Base-by-base conservation (phyloP, 92 coral and sea anemone species). In the Phenganax stokvisi region DNA sequence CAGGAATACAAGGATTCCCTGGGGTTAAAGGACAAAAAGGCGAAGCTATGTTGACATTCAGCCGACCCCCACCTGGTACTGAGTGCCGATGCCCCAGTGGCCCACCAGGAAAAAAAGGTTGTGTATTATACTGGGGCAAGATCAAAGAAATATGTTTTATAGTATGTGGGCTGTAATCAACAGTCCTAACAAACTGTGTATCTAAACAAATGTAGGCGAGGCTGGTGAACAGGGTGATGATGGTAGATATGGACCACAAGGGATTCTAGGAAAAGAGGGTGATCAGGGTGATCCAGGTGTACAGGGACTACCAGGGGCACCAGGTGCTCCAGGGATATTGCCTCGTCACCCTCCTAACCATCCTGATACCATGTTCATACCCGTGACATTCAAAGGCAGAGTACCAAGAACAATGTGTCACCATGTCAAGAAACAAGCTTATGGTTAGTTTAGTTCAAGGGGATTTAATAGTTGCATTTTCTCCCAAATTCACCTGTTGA, bases 321-420 rank as follows among this genome's bases (percentile, higher is more conserved):
- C 81, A 25, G 81, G 81, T 31, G 44, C 61, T 25, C 81, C 81
- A 12, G 81, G 20, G 16, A 10, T 69, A 4, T 60, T 76, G 37
- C 67, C 81, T 56, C 69, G 69, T 8, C 61, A 76, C 16, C 81
- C 81, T 31, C 81, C 81, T 12, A 76, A 11, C 29, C 28, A 9
- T 11, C 56, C 70, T 31, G 81, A 63, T 10, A 58, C 55, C 51
- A 30, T 76, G 70, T 76, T 9, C 60, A 25, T 76, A 27, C 81
- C 81, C 1, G 56, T 76, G 52, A n/a, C 28, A 25, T 16, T 76
- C 57, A 28, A 28, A 17, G 81, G 81, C 8, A 76, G 57, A 59
- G 54, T 76, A 10, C 81, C 81, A 20, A 51, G 31, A 60, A n/a
- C 54, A 30, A 60, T 76, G 64, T 76, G 81, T 54, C 70, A 58